Evolutionary conservation across 2,113 vertebrate species (phyloP), one percentile per base, ranked within the genome.

Genomic region (Anarrhichthys ocellatus): DNA sequence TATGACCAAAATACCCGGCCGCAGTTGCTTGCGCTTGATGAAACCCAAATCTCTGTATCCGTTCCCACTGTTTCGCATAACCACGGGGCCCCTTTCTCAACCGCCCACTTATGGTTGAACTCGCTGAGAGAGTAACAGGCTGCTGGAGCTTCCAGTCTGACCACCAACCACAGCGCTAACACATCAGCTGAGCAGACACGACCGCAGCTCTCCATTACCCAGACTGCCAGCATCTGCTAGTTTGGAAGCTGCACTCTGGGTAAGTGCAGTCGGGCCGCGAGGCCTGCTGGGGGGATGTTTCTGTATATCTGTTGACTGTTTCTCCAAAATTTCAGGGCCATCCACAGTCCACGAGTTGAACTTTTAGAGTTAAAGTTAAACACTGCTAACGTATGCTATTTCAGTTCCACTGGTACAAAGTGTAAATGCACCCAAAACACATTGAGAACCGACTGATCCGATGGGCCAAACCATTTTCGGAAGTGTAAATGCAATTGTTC

Each of bases 161-260:
- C 90, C 81, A 0, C 89, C 80, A 76, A 86, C 80, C 86, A 52
- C 89, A 81, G 83, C 3, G 83, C 74, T 79, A 83, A 88, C 80
- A 84, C 76, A 82, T 82, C 65, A 76, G 73, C 85, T 36, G 42
- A 46, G 73, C 56, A 87, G 78, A 83, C 81, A 63, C 72, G 29
- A 78, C 88, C 87, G 61, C 87, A 86, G 85, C 66, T 32, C 18
- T 50, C 76, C 81, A 63, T 78, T 86, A 76, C 44, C 76, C 82
- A 48, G 54, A 22, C 72, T 84, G 76, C 84, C 86, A 81, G 56
- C 81, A 83, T 80, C 61, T 50, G 80, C 83, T 83, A 86, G 87
- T 87, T 83, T 90, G 84, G 87, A 79, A 82, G 82, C 81, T 50
- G 36, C 66, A 38, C 54, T 84, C 42, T n/a, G 77, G 48, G 69